phyloP scores from a whole-genome alignment of 2,113 vertebrate species.

The Charadrius vociferus region DNA sequence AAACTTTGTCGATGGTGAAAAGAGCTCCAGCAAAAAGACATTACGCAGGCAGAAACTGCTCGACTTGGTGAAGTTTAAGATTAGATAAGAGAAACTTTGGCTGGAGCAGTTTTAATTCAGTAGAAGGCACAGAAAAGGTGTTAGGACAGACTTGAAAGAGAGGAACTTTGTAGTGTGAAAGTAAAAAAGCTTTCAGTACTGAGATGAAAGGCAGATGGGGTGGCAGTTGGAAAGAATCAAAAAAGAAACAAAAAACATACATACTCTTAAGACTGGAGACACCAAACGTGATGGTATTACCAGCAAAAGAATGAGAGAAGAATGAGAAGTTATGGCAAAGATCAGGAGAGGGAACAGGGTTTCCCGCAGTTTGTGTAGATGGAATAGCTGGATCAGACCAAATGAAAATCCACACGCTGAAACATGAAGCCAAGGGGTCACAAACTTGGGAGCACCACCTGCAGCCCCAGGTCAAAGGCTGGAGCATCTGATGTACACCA shows the following conservation, averaged over 20 bases:
- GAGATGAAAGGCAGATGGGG: conserved; percentile 32
- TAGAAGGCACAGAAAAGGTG: neutral
- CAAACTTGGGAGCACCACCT: neutral
- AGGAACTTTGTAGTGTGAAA: neutral
- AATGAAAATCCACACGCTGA: neutral
- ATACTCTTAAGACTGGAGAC: neutral
- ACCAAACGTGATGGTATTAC: neutral
- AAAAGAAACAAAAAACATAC: neutral
- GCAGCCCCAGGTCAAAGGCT: neutral
- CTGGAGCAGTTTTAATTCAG: neutral
- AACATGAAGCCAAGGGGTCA: neutral
- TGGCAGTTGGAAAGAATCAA: neutral
- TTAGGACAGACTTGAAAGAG: conserved; percentile 19
- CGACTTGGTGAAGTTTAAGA: neutral
- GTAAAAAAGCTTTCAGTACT: neutral
- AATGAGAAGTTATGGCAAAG: neutral
- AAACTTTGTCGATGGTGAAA: neutral
- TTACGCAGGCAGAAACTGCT: neutral
- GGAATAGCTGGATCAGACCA: neutral
- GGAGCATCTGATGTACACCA: neutral
- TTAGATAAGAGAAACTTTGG: neutral
- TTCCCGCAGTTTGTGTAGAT: neutral
- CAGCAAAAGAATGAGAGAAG: neutral
- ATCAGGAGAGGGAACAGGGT: neutral
- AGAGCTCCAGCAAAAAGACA: neutral